These are phyloP conservation scores for Lutjanus campechanus DNA, from an alignment of 2,797 vertebrate genomes.

Conservation along the genomic window DNA sequence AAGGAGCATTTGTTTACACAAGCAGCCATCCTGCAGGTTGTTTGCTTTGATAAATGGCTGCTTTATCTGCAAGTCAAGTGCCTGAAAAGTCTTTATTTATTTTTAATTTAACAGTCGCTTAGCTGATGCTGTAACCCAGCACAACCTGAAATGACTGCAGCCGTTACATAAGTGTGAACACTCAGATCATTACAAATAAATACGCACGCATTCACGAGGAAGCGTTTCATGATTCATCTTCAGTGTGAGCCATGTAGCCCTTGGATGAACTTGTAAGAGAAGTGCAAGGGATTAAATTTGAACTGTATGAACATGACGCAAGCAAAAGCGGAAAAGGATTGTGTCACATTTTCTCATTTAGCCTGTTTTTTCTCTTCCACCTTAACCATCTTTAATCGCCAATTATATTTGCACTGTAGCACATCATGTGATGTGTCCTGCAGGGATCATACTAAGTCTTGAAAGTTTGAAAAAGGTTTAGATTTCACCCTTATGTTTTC, in stretches of 20 bases:
- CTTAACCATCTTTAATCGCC: background rate
- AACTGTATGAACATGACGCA: background rate
- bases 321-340: background rate
- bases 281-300: background rate
- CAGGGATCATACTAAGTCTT: no score
- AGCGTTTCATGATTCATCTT: slow-evolving; percentile 8
- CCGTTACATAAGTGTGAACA: slow-evolving; percentile 4
- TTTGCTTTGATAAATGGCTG: slow-evolving; percentile 29
- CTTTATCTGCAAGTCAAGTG: slow-evolving; percentile 35
- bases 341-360: no score
- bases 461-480: no score
- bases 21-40: slow-evolving; percentile 3
- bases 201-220: background rate
- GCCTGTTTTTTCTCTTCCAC: background rate
- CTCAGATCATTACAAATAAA: background rate
- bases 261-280: background rate
- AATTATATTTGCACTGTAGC: background rate
- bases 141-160: background rate
- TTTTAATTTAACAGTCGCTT: slow-evolving; percentile 25
- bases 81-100: slow-evolving; percentile 28
- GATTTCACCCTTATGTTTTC: no score
- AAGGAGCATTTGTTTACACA: slow-evolving; percentile 39
- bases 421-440: background rate
- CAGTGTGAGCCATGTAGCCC: background rate
- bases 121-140: slow-evolving; percentile 8